These are phyloP conservation scores for Nemotelus nigrinus DNA, from an alignment of 2,888 invertebrate species.

Conservation along the genomic window DNA sequence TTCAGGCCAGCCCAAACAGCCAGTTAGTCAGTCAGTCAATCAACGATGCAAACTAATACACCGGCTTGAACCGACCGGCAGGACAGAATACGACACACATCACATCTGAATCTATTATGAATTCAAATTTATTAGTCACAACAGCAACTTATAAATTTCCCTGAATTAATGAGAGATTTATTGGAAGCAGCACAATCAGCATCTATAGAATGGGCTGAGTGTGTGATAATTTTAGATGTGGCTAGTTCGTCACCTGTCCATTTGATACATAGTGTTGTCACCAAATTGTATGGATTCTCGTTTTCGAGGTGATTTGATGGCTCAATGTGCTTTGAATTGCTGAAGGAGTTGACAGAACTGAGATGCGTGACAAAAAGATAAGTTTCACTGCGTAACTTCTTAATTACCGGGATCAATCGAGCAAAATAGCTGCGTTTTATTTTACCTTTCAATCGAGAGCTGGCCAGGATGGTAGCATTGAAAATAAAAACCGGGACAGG, in stretches of 20 bases:
- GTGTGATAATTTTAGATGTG: slow-evolving; percentile 38
- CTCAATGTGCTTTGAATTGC: no score
- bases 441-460: no score
- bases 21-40: no score
- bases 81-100: slow-evolving; percentile 28
- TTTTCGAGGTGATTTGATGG: no score
- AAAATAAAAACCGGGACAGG: no score
- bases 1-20: no score
- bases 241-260: slow-evolving; percentile 33
- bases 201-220: not conserved
- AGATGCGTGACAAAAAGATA: no score
- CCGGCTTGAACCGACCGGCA: not conserved
- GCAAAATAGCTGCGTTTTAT: not conserved
- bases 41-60: no score
- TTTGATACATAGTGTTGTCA: not conserved
- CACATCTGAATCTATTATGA: slow-evolving; percentile 26
- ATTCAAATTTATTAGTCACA: slow-evolving; percentile 43
- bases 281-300: no score
- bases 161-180: slow-evolving; percentile 40
- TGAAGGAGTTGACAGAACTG: no score
- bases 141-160: slow-evolving; percentile 26
- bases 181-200: slow-evolving; percentile 11
- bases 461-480: no score
- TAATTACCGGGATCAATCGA: not conserved
- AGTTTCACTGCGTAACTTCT: no score